These are phyloP conservation scores for Geodia barretti DNA, from an alignment of 37 sponge, comb jelly and placozoan genomes.

Conservation along the genomic window DNA sequence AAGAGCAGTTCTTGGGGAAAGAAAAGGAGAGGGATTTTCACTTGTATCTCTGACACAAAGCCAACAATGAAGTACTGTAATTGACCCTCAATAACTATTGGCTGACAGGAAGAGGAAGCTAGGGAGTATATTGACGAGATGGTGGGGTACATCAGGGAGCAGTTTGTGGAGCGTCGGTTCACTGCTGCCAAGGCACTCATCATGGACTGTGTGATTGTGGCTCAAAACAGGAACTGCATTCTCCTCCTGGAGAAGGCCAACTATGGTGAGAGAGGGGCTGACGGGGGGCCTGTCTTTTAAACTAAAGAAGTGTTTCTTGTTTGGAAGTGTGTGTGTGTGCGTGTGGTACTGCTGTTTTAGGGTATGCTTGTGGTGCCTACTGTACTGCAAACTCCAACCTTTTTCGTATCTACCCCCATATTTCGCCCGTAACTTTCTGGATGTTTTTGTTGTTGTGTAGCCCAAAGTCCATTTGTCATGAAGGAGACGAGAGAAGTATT, in stretches of 20 bases:
- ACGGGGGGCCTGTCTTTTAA: not conserved
- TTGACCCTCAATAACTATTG: not conserved
- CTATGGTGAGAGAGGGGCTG: conserved; percentile 35
- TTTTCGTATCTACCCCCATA: too few species aligned
- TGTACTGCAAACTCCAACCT: too few species aligned
- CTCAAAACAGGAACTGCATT: conserved; percentile 63
- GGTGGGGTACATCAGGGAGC: conserved; percentile 18
- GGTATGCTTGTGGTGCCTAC: not conserved
- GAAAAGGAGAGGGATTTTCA: too few species aligned
- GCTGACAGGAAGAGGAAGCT: conserved; percentile 36
- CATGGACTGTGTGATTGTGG: conserved; percentile 50
- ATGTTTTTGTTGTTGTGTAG: conserved; percentile 24
- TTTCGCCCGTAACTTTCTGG: conserved; percentile 12
- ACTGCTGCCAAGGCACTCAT: conserved; percentile 59
- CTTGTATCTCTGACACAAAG: too few species aligned
- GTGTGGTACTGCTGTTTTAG: too few species aligned
- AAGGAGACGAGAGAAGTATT: conserved; percentile 78
- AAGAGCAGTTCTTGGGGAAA: too few species aligned
- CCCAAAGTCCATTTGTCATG: conserved; percentile 68
- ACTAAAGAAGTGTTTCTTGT: too few species aligned
- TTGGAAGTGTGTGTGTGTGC: not conserved
- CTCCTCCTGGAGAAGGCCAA: conserved; percentile 39
- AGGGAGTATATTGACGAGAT: conserved; percentile 25
- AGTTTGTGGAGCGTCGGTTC: conserved; percentile 63
- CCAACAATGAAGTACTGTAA: not conserved